phyloP scores from a whole-genome alignment of 2,113 vertebrate genomes.

The Ochotona curzoniae region DNA sequence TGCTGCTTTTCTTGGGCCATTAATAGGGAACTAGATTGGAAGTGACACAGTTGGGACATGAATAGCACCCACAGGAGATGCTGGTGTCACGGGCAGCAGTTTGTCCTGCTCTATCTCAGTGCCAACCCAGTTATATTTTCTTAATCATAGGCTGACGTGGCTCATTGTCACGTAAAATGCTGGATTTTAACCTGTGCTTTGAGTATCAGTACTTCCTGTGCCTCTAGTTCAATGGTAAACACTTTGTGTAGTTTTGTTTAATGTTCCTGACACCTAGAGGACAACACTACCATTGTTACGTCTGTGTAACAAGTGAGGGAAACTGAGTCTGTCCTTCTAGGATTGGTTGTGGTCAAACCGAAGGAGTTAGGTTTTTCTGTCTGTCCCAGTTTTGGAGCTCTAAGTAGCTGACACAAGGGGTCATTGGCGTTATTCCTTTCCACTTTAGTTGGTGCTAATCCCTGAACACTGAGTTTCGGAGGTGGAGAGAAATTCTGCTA shows the following conservation, averaged over 20 bases:
- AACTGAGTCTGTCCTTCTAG: slow-evolving; percentile 55
- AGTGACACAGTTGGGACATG: no score
- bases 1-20: no score
- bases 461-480: slow-evolving; percentile 40
- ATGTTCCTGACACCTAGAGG: slow-evolving; percentile 22
- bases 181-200: background rate
- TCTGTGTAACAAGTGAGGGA: slow-evolving; percentile 29
- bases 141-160: background rate
- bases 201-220: background rate
- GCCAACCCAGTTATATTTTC: background rate
- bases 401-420: background rate
- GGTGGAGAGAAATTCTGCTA: slow-evolving; percentile 66
- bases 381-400: background rate
- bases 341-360: background rate
- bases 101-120: no score
- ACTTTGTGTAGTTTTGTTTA: background rate
- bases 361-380: background rate
- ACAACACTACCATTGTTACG: slow-evolving; percentile 1
- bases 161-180: background rate
- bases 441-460: background rate
- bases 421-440: background rate
- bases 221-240: background rate
- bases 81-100: no score
- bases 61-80: no score
- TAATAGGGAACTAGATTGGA: no score